Percentiles rank a stretch among this genome's conserved stretches.
Evolutionary conservation across 2,797 vertebrate genomes (phyloP).

Genomic region (Remorina albescens): DNA sequence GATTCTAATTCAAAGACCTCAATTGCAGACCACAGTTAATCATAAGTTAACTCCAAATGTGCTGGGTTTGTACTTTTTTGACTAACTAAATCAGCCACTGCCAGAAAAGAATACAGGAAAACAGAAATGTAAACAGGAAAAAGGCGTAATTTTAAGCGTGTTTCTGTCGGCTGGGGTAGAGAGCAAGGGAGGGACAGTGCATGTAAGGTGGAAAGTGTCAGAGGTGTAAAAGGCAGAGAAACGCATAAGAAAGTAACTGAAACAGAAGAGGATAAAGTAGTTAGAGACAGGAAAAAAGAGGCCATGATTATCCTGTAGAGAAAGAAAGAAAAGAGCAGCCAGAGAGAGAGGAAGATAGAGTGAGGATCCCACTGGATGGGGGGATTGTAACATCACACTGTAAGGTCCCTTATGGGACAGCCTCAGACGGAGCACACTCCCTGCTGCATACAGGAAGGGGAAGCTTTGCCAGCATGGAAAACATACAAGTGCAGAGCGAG

Average conservation of each 20-base stretch:
- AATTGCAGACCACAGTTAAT: not conserved
- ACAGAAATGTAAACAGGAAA: conserved; percentile 44
- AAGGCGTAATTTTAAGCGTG: conserved; percentile 25
- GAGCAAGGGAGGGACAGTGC: conserved; percentile 3
- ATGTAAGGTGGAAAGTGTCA: conserved; percentile 51
- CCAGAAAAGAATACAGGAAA: conserved; percentile 26
- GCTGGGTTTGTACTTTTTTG: conserved; percentile 4
- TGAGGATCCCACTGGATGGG: conserved; percentile 68
- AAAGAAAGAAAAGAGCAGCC: conserved; percentile 71
- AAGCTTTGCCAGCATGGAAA: conserved; percentile 79
- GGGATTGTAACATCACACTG: conserved; percentile 78
- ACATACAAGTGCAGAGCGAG: conserved; percentile 78
- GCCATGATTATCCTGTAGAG: conserved; percentile 41
- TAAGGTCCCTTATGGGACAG: conserved; percentile 77
- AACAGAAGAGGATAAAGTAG: conserved; percentile 46
- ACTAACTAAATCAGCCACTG: not conserved
- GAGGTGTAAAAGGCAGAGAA: conserved; percentile 57
- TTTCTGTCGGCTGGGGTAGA: conserved; percentile 5
- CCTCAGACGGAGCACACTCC: conserved; percentile 71
- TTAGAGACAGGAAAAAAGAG: conserved; percentile 46
- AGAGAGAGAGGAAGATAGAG: conserved; percentile 50
- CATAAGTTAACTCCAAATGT: conserved; percentile 10
- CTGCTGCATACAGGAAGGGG: conserved; percentile 77
- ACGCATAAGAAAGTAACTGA: conserved; percentile 57
- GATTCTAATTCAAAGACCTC: conserved; percentile 3